Base-by-base conservation (phyloP, 2,797 vertebrate genomes). In the Lepilemur ruficaudatus region DNA sequence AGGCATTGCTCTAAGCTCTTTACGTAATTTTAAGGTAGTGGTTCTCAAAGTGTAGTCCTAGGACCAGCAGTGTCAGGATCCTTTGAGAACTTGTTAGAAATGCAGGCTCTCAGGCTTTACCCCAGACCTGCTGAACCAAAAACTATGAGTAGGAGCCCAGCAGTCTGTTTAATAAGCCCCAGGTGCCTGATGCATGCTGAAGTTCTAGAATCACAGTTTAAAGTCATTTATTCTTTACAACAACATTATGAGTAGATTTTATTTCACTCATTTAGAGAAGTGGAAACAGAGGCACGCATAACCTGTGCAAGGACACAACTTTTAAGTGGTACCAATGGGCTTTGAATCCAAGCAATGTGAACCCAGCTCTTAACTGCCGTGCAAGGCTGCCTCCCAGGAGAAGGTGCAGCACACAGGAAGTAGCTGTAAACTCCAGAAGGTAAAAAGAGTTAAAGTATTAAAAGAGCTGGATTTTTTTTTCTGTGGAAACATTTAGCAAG, bases 1-100 rank as follows among this genome's bases (percentile, higher is more conserved):
- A 75, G 63, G 23, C 72, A 13, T 30, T 48, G 3, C 70, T 79
- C 25, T 85, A 25, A 43, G 35, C 20, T 30, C 28, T 41, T 69
- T 13, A 50, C 32, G 7, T 75, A 28, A 35, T 55, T 93, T 80
- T 72, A 75, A 69, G 32, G 83, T 61, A 76, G 28, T 79, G 32
- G 17, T 69, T 50, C 43, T 69, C 41, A 79, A 55, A 46, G 23
- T 41, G 0, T 93, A 35, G 61, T 18, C 17, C 30, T 59, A 72
- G 43, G 38, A 43, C n/a, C 57, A 7, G 32, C 22, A 65, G 73
- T 22, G 59, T 72, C 48, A 81, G 38, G 43, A 41, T 63, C 38
- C 57, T 87, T 43, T 73, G 30, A 59, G 79, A 92, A 69, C 23
- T 73, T 81, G n/a, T 41, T 83, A 96, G 82, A 84, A 83, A n/a